Evolutionary conservation across 2,888 invertebrate genomes (phyloP), one percentile per base, ranked within the genome.

Genomic region (Torymus aiolomorphi): DNA sequence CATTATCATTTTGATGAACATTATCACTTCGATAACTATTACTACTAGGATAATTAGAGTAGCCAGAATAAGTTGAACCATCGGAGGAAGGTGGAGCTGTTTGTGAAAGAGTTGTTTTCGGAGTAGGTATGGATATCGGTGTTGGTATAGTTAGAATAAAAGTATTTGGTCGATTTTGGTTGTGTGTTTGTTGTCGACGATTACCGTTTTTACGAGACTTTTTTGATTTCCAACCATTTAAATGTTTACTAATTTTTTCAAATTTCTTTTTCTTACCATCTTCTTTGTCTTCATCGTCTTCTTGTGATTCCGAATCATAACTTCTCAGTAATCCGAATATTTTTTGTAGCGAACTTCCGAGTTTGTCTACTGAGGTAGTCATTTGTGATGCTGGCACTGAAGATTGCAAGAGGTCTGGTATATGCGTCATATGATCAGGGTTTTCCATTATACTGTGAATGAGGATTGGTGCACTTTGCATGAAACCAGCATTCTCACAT

Each of bases 271-370:
- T 77, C n/a, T 74, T 70, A n/a, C 18, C 10, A 65, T 12, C 8
- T 18, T 10, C 54, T 69, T 67, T 24, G 18, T 14, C 31, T 14
- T 65, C 73, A n/a, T 85, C 83, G 2, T 85, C 85, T 31, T 52
- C 57, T 18, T 66, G 62, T 4, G 54, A 42, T 18, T 73, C 49
- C 0, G 49, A n/a, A 65, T 73, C 61, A 12, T 54, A 8, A 49
- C 24, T 42, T 31, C 77, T 54, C 11, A 76, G 5, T 10, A 77
- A 4, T 4, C 16, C 76, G 20, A 73, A 76, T 16, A 80, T 70
- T 20, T 77, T 80, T 12, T 67, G 31, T 10, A 80, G 42, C 3
- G 67, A 80, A 10, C 20, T 11, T 59, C 49, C 63, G 3, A 80
- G 49, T 16, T 76, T 80, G 20, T 80, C 76, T 11, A 77, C 13